Evolutionary conservation across 2,113 vertebrate genomes (phyloP).

Genomic region (Callithrix jacchus): DNA sequence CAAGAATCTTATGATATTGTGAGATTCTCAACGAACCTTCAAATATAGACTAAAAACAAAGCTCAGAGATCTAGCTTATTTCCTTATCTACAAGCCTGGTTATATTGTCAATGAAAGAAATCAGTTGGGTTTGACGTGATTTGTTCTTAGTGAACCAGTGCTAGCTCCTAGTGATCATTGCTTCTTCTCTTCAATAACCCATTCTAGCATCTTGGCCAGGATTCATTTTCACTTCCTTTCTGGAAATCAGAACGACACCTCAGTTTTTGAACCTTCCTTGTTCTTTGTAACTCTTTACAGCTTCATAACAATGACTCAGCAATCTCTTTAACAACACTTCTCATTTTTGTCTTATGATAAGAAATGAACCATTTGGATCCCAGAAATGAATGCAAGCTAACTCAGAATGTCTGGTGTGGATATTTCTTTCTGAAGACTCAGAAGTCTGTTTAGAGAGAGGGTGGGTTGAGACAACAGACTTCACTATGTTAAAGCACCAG

Average conservation of each 20-base stretch:
- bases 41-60: background rate
- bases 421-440: background rate
- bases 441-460: background rate
- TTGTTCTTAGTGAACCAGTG: background rate
- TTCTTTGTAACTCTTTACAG: background rate
- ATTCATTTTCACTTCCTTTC: background rate
- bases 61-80: background rate
- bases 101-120: background rate
- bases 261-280: background rate
- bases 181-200: background rate
- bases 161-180: background rate
- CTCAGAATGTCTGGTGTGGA: background rate
- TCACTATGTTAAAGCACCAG: background rate
- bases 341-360: constrained; percentile 1
- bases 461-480: background rate
- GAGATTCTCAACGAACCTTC: background rate
- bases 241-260: background rate
- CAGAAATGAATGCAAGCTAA: background rate
- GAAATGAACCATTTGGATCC: background rate
- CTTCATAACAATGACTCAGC: background rate
- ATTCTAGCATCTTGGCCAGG: background rate
- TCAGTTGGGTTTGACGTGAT: background rate
- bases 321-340: background rate
- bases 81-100: background rate
- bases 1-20: constrained; percentile 3